Evolutionary conservation across 2,113 vertebrate species (phyloP).

Genomic region (Rhinolophus sinicus): DNA sequence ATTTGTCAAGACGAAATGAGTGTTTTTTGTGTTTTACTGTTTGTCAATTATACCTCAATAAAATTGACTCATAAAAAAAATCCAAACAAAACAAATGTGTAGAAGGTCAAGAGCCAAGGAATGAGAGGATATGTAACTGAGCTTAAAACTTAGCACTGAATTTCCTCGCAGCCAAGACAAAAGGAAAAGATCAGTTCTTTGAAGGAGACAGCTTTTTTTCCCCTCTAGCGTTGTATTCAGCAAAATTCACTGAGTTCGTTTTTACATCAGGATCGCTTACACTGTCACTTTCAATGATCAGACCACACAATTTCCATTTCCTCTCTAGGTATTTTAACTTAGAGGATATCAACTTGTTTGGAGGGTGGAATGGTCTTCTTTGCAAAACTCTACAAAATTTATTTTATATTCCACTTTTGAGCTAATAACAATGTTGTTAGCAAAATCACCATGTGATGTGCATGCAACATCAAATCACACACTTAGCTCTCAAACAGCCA

Average conservation of each 20-base stretch:
- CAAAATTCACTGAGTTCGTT: background rate
- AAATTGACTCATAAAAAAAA: conserved; percentile 28
- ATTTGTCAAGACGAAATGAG: conserved; percentile 9
- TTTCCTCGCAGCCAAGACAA: background rate
- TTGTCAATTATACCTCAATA: conserved; percentile 8
- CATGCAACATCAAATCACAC: background rate
- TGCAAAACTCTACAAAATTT: background rate
- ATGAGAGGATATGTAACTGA: background rate
- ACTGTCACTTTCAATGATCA: background rate
- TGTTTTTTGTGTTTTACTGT: background rate
- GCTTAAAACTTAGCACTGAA: background rate
- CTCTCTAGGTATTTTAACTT: conserved; percentile 23
- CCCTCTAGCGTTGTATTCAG: background rate
- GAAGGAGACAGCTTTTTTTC: background rate
- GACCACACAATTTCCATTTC: background rate
- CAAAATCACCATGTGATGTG: background rate
- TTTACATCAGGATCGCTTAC: background rate
- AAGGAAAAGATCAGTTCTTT: background rate
- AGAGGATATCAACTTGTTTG: background rate
- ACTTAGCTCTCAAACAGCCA: background rate
- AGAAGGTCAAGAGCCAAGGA: background rate
- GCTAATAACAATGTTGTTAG: background rate
- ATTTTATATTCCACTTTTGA: conserved; percentile 43
- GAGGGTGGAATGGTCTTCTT: background rate
- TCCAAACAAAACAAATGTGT: conserved; percentile 18